Base-by-base conservation (phyloP, 2,113 vertebrate genomes). In the Caretta caretta region DNA sequence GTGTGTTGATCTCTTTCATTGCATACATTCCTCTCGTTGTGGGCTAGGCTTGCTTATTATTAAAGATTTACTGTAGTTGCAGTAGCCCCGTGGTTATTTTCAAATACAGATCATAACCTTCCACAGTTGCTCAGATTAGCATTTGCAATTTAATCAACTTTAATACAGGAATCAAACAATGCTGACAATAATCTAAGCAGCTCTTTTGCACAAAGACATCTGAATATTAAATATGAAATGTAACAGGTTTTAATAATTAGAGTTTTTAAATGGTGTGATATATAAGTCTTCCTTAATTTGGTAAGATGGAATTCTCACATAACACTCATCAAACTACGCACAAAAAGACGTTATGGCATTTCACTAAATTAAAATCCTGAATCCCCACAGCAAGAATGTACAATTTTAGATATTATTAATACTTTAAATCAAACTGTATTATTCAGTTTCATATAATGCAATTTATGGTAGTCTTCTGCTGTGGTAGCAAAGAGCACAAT, bases 351-450 rank as follows among this genome's bases (percentile, higher is more conserved):
- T 96, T 93, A 95, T 97, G 96, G 90, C 96, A 96, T 98, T 98
- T 98, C 92, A 97, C 90, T 98, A 97, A 98, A 98, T 98, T 97
- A 98, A 97, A 98, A 97, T 97, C 90, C 90, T 96, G 83, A 94
- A 97, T 97, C 83, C 89, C 88, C 90, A 97, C 89, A 97, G 97
- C 86, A 95, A 97, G 90, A 96, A 97, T 84, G 92, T 95, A 96
- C 92, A 97, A 97, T 98, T 98, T 98, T 97, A 97, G 95, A 97
- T 94, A 97, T 98, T 98, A 98, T 98, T 98, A 98, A 98, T 97
- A 97, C 95, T 94, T 98, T 98, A 98, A 98, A 98, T 98, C 97
- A 98, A 98, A 89, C 93, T 81, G 90, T 27, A 92, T 91, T 93
- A 95, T 97, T 98, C 97, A 93, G 95, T 96, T 97, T 98, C 85